These are phyloP conservation scores for Thalassarche chlororhynchos DNA, from an alignment of 2,113 vertebrate genomes.

Conservation along the genomic window DNA sequence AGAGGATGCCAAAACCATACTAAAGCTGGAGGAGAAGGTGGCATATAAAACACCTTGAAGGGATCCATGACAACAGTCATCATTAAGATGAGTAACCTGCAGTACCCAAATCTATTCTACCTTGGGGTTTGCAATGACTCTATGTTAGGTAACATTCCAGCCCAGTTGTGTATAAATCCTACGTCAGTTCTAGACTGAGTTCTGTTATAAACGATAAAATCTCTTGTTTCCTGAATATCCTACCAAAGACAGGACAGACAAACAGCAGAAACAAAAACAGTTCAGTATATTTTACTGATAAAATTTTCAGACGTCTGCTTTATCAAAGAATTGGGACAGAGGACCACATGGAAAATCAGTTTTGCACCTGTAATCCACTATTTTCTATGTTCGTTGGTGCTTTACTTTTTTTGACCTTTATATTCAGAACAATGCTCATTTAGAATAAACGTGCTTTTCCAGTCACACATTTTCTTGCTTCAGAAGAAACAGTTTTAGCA, in stretches of 20 bases:
- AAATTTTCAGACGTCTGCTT: neutral
- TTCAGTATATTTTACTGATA: neutral
- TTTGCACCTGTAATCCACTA: neutral
- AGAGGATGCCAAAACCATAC: neutral
- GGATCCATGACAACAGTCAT: neutral
- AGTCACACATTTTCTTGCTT: neutral
- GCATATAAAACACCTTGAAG: neutral
- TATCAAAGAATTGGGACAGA: neutral
- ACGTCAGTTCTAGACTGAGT: neutral
- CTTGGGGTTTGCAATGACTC: neutral
- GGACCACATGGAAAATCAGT: neutral
- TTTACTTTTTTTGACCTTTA: neutral
- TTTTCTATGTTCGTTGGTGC: neutral
- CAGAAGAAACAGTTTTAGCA: neutral
- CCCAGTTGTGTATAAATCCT: constrained; percentile 22
- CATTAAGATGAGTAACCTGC: neutral
- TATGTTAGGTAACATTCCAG: neutral
- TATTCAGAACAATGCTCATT: neutral
- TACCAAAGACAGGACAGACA: neutral
- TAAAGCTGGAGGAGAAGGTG: neutral
- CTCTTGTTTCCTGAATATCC: constrained; percentile 4
- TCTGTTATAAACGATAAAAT: constrained; percentile 31
- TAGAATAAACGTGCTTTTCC: neutral
- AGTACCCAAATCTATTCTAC: neutral
- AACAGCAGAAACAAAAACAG: neutral